Base-by-base conservation (phyloP, 2,113 vertebrate genomes). In the Rhinoptilus africanus region DNA sequence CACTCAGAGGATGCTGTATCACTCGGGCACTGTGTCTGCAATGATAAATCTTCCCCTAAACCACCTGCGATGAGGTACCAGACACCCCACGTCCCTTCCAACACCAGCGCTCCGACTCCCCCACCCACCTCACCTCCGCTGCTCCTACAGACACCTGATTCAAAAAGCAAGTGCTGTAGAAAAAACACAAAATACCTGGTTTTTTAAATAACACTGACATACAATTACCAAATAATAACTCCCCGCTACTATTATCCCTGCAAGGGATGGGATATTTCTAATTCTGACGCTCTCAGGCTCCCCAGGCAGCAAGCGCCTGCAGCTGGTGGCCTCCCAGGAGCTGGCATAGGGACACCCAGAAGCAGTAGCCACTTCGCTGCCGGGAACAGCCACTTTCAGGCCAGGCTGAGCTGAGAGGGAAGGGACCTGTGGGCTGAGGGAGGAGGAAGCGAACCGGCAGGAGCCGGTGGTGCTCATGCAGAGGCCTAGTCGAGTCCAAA, bases 381-480 rank as follows among this genome's bases (percentile, higher is more conserved):
- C 4, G 39, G n/a, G 5, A 10, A 6, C 4, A 62, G 41, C 17
- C 15, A 0, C 26, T 4, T 17, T 11, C 32, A 3, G 23, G 37
- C 2, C 60, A 4, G 81, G 39, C 64, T 8, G 37, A 24, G 47
- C 63, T 3, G 12, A 2, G 20, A 20, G 12, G 23, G 27, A 15
- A 27, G 8, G 21, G 4, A 10, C 1, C 37, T 6, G 24, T 1
- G 24, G 32, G 35, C 54, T 9, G 22, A 20, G 26, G 57, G 3
- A 39, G 60, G 8, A 50, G 53, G 16, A 0, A 39, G 9, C 0
- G 2, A 73, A 21, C 14, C 6, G 0, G 57, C 72, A 12, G 1
- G 20, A 56, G 21, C 8, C 8, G 0, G 17, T 0, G 32, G 54
- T 12, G 53, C 89, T 32, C 41, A 1, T 0, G 3, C 7, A 13